Evolutionary conservation across 2,888 invertebrate species (phyloP).

Genomic region (Rhingia campestris): DNA sequence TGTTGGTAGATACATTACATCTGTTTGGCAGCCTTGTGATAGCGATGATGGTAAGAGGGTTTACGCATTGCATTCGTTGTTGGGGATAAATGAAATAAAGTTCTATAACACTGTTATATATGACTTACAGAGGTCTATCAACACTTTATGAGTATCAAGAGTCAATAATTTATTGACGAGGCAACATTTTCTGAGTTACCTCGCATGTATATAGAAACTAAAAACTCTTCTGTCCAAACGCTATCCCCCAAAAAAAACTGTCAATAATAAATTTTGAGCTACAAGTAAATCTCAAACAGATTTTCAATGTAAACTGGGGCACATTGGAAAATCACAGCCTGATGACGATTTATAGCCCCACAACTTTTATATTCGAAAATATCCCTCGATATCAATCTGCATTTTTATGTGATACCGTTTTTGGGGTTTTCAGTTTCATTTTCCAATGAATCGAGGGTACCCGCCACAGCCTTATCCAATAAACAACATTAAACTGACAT

Average conservation of each 20-base stretch:
- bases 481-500: constrained; percentile 5
- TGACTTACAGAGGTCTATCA: too few species aligned
- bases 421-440: constrained; percentile 7
- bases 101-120: too few species aligned
- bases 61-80: too few species aligned
- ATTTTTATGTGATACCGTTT: constrained; percentile 18
- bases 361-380: not conserved
- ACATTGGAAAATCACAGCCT: not conserved
- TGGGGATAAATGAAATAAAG: too few species aligned
- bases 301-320: too few species aligned
- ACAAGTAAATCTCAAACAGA: not conserved
- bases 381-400: constrained; percentile 5
- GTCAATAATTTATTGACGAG: too few species aligned
- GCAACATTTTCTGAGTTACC: too few species aligned
- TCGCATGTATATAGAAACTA: too few species aligned
- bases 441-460: not conserved
- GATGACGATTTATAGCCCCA: not conserved
- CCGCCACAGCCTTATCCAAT: constrained; percentile 24
- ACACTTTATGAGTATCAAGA: too few species aligned
- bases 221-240: too few species aligned
- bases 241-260: not conserved
- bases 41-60: too few species aligned
- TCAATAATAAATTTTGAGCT: not conserved
- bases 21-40: not conserved
- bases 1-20: not conserved